These are phyloP conservation scores for Ormyrus labotus DNA, from an alignment of 2,888 invertebrate species.

Conservation along the genomic window DNA sequence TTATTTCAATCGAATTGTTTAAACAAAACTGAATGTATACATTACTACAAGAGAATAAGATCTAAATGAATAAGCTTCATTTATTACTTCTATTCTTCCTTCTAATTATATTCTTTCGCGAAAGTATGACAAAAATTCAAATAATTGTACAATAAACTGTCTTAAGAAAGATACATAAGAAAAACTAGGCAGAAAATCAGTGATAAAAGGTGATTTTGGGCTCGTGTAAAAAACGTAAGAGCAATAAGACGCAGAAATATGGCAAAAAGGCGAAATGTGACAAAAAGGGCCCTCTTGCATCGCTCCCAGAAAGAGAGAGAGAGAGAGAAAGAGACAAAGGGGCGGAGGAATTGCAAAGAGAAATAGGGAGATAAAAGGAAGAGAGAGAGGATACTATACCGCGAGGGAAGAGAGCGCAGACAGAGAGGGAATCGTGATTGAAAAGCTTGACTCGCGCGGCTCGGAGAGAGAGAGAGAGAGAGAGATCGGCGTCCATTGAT, in stretches of 20 bases:
- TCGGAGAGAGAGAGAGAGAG: neutral
- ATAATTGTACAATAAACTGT: neutral
- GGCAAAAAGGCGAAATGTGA: neutral
- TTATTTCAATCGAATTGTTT: no score
- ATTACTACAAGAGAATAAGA: no score
- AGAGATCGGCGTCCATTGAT: slow-evolving; percentile 51
- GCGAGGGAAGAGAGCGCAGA: neutral
- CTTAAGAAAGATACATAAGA: neutral
- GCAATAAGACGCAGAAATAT: slow-evolving; percentile 10
- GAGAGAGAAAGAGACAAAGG: neutral
- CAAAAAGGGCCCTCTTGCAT: slow-evolving; percentile 6
- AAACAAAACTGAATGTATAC: no score
- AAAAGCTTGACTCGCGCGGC: slow-evolving; percentile 47
- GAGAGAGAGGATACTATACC: neutral
- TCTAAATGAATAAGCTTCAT: no score
- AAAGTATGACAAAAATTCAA: no score
- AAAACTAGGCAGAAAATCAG: neutral
- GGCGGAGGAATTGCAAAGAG: slow-evolving; percentile 12
- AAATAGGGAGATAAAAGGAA: slow-evolving; percentile 35
- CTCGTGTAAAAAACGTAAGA: neutral
- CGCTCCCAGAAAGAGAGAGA: neutral
- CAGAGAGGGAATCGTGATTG: slow-evolving; percentile 41
- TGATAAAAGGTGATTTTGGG: neutral
- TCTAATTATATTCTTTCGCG: no score
- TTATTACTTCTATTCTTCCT: no score